These are phyloP conservation scores for Lutjanus erythropterus DNA, from an alignment of 2,113 vertebrate genomes.

Conservation along the genomic window DNA sequence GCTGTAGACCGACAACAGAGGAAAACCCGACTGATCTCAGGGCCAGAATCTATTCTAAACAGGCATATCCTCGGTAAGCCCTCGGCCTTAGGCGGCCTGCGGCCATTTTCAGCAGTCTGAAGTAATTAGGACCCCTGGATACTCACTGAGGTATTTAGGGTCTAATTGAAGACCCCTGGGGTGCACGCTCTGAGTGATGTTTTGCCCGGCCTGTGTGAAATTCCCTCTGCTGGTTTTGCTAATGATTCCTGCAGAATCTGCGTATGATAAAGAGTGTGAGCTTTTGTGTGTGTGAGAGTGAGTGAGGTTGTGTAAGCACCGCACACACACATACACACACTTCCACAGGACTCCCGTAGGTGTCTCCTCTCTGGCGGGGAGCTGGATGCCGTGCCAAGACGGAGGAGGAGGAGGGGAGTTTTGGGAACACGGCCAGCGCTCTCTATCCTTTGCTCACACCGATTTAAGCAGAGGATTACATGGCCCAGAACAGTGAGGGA, in stretches of 20 bases:
- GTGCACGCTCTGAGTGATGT: constrained; percentile 67
- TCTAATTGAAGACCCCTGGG: constrained; percentile 76
- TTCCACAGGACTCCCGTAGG: constrained; percentile 75
- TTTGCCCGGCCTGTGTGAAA: constrained; percentile 73
- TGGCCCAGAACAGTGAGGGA: constrained; percentile 42
- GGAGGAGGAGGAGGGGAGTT: constrained; percentile 52
- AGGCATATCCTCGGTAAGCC: constrained; percentile 63
- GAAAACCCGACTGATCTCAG: constrained; percentile 59
- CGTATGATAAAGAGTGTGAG: constrained; percentile 49
- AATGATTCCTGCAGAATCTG: constrained; percentile 68
- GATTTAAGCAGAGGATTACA: constrained; percentile 75
- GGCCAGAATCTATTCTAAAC: constrained; percentile 66
- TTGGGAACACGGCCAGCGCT: constrained; percentile 60
- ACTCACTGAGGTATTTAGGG: constrained; percentile 74
- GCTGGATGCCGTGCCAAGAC: constrained; percentile 67
- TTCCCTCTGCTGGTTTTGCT: constrained; percentile 60
- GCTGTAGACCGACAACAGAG: constrained; percentile 36
- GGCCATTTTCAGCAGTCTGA: constrained; percentile 70
- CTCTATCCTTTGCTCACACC: constrained; percentile 67
- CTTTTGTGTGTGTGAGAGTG: constrained; percentile 30
- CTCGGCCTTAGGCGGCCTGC: constrained; percentile 34
- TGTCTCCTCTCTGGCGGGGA: constrained; percentile 72
- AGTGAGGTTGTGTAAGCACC: constrained; percentile 62
- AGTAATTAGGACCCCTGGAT: constrained; percentile 78
- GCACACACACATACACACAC: constrained; percentile 45